These are phyloP conservation scores for Campylorhamphus procurvoides DNA, from an alignment of 2,113 vertebrate species.

Conservation along the genomic window DNA sequence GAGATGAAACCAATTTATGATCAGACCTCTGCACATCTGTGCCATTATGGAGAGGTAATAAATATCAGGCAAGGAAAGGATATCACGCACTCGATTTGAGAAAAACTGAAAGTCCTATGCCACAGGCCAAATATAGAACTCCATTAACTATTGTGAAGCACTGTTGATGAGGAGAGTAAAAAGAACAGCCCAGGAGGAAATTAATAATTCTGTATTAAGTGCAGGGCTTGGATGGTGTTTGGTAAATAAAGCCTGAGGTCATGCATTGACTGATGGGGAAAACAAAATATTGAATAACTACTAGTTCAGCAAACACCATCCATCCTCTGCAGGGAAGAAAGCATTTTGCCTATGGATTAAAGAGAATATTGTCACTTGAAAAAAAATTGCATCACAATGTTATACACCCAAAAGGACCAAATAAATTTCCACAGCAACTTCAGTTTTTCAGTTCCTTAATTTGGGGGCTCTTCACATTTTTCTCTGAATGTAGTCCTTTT, in stretches of 20 bases:
- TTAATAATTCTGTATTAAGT: conserved; percentile 72
- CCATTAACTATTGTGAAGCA: conserved; percentile 60
- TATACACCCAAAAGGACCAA: not conserved
- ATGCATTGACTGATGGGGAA: conserved; percentile 46
- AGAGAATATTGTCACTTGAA: not conserved
- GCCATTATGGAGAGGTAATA: conserved; percentile 63
- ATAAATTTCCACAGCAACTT: not conserved
- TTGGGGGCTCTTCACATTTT: not conserved
- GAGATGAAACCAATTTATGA: conserved; percentile 60
- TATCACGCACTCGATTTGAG: conserved; percentile 39
- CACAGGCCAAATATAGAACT: conserved; percentile 70
- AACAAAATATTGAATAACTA: conserved; percentile 63
- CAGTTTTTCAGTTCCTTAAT: not conserved
- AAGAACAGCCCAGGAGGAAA: conserved; percentile 66
- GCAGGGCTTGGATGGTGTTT: conserved; percentile 60
- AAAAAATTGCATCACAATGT: not conserved
- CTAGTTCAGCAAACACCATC: conserved; percentile 33
- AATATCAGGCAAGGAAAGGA: conserved; percentile 55
- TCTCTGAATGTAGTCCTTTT: not conserved
- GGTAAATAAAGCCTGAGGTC: conserved; percentile 68
- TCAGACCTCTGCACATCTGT: conserved; percentile 65
- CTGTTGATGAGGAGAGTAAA: conserved; percentile 54
- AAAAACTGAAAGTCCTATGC: conserved; percentile 48
- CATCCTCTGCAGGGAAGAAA: not conserved
- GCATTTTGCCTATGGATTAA: not conserved